A percentile compares a stretch with the other conserved stretches of the same genome.
Evolutionary conservation across 2,797 vertebrate genomes (phyloP).

Genomic region (Artibeus jamaicensis): DNA sequence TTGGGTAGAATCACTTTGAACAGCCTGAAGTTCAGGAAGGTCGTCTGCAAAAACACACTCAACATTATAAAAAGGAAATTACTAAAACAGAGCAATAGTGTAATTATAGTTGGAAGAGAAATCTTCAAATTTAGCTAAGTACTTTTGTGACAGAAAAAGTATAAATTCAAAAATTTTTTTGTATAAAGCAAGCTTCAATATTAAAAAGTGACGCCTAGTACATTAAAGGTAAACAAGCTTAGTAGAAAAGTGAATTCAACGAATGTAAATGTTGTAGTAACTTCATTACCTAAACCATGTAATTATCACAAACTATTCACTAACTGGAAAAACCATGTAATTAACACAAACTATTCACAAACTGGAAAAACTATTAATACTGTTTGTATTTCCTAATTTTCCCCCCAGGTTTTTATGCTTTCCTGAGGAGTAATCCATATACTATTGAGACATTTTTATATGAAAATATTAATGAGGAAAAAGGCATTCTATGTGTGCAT

Average conservation of each 20-base stretch:
- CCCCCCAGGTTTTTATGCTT: background rate
- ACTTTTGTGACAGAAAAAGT: slow-evolving; percentile 1
- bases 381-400: background rate
- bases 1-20: slow-evolving; percentile 92
- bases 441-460: background rate
- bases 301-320: background rate
- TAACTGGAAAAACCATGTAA: background rate
- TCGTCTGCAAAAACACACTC: slow-evolving; percentile 88
- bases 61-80: slow-evolving; percentile 38
- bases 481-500: background rate
- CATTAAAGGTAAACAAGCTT: background rate
- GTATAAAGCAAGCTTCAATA: slow-evolving; percentile 25
- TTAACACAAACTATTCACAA: no score
- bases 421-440: background rate
- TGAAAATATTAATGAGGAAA: background rate
- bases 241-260: background rate
- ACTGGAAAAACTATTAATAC: background rate
- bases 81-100: background rate
- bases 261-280: background rate
- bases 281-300: background rate
- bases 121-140: slow-evolving; percentile 32
- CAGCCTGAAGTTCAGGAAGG: slow-evolving; percentile 97
- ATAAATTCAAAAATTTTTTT: slow-evolving; percentile 14
- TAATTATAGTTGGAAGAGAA: slow-evolving; percentile 4
- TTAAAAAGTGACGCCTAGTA: background rate